These are phyloP conservation scores for Porites divaricata DNA, from an alignment of 92 coral and sea anemone genomes.

Conservation along the genomic window DNA sequence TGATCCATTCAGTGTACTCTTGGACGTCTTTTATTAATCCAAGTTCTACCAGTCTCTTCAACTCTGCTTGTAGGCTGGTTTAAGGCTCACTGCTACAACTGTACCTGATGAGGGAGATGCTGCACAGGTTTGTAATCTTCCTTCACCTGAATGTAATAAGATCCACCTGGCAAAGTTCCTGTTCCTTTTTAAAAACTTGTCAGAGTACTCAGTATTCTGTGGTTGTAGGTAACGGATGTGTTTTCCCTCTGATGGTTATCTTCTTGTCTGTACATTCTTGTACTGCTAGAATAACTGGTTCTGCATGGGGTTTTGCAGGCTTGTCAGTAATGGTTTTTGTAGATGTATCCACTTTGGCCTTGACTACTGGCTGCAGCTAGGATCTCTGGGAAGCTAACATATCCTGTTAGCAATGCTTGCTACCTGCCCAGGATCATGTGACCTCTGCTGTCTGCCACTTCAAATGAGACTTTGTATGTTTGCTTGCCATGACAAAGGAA, in stretches of 20 bases:
- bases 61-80: slow-evolving; percentile 49
- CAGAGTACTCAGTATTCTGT: slow-evolving; percentile 51
- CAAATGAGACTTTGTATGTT: slow-evolving; percentile 4
- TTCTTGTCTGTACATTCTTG: neutral
- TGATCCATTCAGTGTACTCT: slow-evolving; percentile 26
- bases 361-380: neutral
- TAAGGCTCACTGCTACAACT: slow-evolving; percentile 55
- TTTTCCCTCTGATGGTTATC: neutral
- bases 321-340: too few relatives aligned
- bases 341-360: neutral
- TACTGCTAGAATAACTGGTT: too few relatives aligned
- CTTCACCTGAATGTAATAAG: too few relatives aligned
- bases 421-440: neutral
- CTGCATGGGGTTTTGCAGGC: too few relatives aligned
- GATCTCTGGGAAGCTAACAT: slow-evolving; percentile 13
- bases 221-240: slow-evolving; percentile 3
- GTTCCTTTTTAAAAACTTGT: slow-evolving; percentile 61
- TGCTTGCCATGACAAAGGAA: slow-evolving; percentile 1
- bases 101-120: slow-evolving; percentile 61
- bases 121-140: slow-evolving; percentile 28
- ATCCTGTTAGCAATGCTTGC: neutral
- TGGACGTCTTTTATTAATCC: neutral
- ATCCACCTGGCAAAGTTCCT: slow-evolving; percentile 11
- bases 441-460: neutral
- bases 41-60: slow-evolving; percentile 30